These are phyloP conservation scores for Urosaurus nigricauda DNA, from an alignment of 2,797 vertebrate species.

Conservation along the genomic window DNA sequence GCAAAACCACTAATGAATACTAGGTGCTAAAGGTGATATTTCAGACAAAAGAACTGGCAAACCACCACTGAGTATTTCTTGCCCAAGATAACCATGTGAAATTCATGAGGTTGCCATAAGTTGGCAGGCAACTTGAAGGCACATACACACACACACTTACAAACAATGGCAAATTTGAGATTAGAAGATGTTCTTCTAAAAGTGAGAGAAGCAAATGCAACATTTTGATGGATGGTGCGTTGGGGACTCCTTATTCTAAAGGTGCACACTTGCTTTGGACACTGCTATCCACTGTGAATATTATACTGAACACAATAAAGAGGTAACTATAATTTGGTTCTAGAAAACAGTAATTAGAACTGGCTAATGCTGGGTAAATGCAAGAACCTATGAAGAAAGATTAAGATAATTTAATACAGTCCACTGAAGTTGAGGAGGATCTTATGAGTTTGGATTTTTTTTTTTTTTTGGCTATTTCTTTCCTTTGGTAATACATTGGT, in stretches of 20 bases:
- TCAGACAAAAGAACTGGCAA: too few species aligned
- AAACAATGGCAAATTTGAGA: not conserved
- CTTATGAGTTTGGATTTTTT: not conserved
- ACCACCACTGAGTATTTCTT: too few species aligned
- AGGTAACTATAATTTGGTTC: not conserved
- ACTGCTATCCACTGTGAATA: not conserved
- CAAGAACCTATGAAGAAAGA: not conserved
- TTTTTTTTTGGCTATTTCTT: not conserved
- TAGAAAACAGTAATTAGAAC: not conserved
- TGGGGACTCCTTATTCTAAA: not conserved
- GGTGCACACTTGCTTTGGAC: not conserved
- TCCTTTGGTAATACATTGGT: not conserved
- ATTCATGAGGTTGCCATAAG: too few species aligned
- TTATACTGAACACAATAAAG: not conserved
- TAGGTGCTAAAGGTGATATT: too few species aligned
- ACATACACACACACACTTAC: not conserved
- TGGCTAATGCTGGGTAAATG: not conserved
- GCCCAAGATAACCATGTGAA: too few species aligned
- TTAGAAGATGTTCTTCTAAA: not conserved
- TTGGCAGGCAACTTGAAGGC: too few species aligned
- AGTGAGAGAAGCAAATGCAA: not conserved
- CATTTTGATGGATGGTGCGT: not conserved
- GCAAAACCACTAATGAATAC: too few species aligned
- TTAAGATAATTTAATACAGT: not conserved
- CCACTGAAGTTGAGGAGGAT: not conserved